phyloP scores from a whole-genome alignment of 2,113 vertebrate species.

The Probosciger aterrimus region DNA sequence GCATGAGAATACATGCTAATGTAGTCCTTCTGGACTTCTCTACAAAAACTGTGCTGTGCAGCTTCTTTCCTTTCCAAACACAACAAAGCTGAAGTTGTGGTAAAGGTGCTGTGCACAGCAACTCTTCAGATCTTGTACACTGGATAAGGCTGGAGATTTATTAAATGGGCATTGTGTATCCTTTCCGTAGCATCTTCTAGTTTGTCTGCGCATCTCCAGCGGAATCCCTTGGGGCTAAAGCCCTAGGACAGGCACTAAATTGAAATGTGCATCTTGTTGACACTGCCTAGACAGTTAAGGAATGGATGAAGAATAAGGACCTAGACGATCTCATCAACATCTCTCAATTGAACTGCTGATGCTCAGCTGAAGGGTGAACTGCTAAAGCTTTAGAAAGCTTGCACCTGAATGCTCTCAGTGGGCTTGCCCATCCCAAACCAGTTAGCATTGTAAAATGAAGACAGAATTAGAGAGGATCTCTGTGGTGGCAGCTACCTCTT shows the following conservation, averaged over 20 bases:
- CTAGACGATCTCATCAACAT: neutral
- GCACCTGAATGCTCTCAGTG: neutral
- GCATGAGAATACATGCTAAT: neutral
- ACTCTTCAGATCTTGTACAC: neutral
- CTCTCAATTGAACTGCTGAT: neutral
- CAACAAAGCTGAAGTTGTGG: neutral
- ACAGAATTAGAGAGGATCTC: neutral
- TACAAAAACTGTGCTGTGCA: neutral
- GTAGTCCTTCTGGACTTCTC: neutral
- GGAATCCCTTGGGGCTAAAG: neutral
- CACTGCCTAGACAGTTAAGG: neutral
- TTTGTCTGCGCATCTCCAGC: neutral
- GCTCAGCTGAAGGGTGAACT: neutral
- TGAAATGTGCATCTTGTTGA: neutral
- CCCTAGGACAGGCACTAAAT: neutral
- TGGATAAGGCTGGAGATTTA: neutral
- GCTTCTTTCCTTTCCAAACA: neutral
- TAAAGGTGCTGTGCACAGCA: neutral
- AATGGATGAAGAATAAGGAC: neutral
- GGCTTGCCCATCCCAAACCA: neutral
- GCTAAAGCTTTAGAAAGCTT: neutral
- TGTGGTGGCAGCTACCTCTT: neutral
- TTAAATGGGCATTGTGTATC: neutral
- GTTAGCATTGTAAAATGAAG: neutral
- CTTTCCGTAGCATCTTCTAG: neutral